These are phyloP conservation scores for Megaceryle maxima DNA, from an alignment of 2,113 vertebrate species.

Conservation along the genomic window DNA sequence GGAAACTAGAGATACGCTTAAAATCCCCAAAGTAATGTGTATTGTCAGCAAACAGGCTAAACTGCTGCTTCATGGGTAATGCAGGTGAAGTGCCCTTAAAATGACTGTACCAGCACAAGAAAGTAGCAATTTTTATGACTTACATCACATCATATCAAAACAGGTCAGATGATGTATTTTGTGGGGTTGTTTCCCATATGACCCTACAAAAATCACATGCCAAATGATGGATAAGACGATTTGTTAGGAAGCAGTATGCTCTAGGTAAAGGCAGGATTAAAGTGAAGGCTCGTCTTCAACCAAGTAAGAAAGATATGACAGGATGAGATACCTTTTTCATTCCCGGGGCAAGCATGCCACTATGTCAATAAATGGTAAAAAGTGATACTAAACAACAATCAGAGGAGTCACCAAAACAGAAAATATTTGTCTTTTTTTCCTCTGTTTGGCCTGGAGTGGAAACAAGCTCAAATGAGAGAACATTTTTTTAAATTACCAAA, in stretches of 20 bases:
- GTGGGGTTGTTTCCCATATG: background rate
- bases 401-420: background rate
- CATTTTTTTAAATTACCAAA: background rate
- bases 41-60: conserved; percentile 25
- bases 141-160: background rate
- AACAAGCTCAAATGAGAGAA: background rate
- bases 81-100: background rate
- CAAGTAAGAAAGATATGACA: background rate
- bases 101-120: background rate
- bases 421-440: background rate
- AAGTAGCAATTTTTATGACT: background rate
- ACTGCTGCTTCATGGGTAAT: background rate
- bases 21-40: conserved; percentile 11
- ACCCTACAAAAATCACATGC: background rate
- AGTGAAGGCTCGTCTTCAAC: background rate
- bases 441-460: background rate
- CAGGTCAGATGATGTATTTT: background rate
- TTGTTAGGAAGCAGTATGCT: background rate
- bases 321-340: background rate
- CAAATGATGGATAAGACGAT: background rate
- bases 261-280: background rate
- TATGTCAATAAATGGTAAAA: background rate
- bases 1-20: background rate
- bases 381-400: background rate
- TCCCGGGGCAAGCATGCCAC: background rate